phyloP scores from a whole-genome alignment of 35 echinoderm and acorn worm genomes.

The Apostichopus parvimensis region DNA sequence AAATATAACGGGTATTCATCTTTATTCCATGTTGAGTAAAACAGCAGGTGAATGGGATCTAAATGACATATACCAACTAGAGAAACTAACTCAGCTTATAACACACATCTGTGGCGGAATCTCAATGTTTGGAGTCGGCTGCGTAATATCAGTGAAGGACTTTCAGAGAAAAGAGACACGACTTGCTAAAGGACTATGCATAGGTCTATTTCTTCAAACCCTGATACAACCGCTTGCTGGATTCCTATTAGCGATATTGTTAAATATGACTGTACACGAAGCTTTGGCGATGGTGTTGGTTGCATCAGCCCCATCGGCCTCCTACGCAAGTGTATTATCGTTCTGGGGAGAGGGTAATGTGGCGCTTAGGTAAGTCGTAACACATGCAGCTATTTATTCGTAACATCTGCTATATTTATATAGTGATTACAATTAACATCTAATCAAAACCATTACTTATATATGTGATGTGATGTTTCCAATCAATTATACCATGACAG shows the following conservation, averaged over 20 bases:
- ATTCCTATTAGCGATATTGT: conserved; percentile 41
- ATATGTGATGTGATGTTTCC: too few relatives aligned
- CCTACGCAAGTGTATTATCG: conserved; percentile 48
- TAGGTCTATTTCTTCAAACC: conserved; percentile 60
- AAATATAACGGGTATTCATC: neutral
- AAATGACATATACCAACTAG: conserved; percentile 33
- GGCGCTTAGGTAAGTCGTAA: conserved; percentile 26
- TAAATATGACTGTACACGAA: conserved; percentile 27
- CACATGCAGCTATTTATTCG: too few relatives aligned
- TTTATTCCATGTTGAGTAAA: neutral
- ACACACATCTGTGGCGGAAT: conserved; percentile 47
- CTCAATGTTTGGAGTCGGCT: conserved; percentile 61
- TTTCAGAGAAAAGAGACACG: conserved; percentile 64
- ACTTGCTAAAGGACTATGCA: conserved; percentile 49
- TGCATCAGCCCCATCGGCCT: conserved; percentile 35
- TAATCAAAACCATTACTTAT: too few relatives aligned
- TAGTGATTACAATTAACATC: too few relatives aligned
- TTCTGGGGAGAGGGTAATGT: conserved; percentile 64
- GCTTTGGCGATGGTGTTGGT: conserved; percentile 58
- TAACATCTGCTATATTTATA: too few relatives aligned
- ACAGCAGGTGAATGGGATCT: conserved; percentile 2
- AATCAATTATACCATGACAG: too few relatives aligned
- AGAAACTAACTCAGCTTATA: conserved; percentile 22
- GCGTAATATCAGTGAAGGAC: conserved; percentile 61
- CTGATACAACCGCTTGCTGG: conserved; percentile 61